These are phyloP conservation scores for Ridgeia piscesae DNA, from an alignment of 1,140 invertebrate species.

Conservation along the genomic window DNA sequence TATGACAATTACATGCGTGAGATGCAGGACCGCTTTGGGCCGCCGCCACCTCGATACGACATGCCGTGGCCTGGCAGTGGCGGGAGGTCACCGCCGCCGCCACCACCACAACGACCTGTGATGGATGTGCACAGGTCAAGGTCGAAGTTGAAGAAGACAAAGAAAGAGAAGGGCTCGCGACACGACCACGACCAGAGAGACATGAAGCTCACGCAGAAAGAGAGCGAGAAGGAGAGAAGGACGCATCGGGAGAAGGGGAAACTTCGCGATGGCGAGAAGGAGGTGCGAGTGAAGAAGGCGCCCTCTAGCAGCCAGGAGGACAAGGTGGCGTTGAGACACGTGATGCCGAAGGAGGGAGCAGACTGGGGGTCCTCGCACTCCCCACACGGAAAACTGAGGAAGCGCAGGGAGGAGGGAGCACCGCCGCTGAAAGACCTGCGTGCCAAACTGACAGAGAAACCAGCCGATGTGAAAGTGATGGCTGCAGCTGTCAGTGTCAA, in stretches of 20 bases:
- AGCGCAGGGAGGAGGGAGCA: neutral
- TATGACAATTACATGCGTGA: neutral
- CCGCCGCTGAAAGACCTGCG: neutral
- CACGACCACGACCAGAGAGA: neutral
- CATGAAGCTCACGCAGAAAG: neutral
- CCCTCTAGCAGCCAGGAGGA: neutral
- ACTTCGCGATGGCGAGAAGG: neutral
- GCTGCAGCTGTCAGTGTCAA: neutral
- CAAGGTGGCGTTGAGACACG: neutral
- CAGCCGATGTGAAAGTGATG: neutral
- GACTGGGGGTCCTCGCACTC: neutral
- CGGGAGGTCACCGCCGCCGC: neutral
- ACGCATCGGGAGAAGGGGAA: neutral
- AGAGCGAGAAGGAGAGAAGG: neutral
- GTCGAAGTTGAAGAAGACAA: neutral
- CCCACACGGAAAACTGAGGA: neutral
- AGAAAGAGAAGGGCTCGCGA: neutral
- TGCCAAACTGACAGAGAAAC: neutral
- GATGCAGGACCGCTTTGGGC: slow-evolving; percentile 2
- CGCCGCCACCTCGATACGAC: neutral
- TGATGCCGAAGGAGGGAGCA: neutral
- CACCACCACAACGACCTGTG: neutral
- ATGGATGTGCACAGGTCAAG: neutral
- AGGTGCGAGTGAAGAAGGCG: neutral
- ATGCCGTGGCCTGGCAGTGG: neutral